Conservation (phyloP, 2,797 vertebrate species). For the Lithobates sylvaticus region DNA sequence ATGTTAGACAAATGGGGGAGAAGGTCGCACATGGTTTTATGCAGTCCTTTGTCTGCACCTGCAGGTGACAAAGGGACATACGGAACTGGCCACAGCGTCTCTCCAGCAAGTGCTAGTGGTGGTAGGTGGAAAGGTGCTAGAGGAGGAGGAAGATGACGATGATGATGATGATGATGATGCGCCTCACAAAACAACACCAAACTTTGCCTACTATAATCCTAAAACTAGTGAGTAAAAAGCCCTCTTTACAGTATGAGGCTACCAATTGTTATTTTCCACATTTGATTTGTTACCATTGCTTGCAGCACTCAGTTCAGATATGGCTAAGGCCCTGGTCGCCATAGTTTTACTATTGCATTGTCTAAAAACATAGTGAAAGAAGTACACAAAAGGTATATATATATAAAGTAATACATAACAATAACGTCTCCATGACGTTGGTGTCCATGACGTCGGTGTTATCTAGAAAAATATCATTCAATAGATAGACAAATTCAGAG, state of each 20-base stretch:
- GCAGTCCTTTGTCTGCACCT: conserved; percentile 10
- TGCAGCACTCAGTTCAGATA: no score
- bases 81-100: conserved; percentile 14
- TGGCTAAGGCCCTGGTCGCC: no score
- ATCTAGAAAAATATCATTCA: no score
- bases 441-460: no score
- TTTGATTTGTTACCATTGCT: no score
- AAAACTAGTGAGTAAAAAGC: conserved; percentile 82
- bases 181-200: conserved; percentile 71
- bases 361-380: no score
- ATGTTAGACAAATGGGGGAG: neutral
- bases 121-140: conserved; percentile 89
- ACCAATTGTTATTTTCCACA: no score
- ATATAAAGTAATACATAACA: no score
- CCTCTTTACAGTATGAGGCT: neutral
- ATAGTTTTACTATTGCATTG: no score
- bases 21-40: neutral
- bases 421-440: no score
- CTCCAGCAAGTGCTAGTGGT: conserved; percentile 95
- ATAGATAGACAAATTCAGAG: no score
- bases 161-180: conserved; percentile 80
- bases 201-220: conserved; percentile 91
- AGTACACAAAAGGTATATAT: no score
- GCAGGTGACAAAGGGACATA: conserved; percentile 37
- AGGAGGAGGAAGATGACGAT: conserved; percentile 78